phyloP scores from a whole-genome alignment of 2,113 vertebrate species.

The Geococcyx californianus region DNA sequence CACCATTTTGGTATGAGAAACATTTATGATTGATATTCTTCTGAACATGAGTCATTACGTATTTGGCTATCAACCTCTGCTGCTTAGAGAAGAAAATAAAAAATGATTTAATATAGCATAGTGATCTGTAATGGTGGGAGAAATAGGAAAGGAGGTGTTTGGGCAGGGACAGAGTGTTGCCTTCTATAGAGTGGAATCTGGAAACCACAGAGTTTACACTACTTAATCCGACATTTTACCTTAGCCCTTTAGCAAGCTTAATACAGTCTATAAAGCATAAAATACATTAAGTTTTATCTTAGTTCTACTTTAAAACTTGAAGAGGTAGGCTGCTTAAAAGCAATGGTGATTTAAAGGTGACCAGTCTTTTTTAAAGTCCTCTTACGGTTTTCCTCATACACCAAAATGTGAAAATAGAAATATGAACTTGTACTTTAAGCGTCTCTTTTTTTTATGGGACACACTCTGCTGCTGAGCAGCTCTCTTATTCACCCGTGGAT shows the following conservation, averaged over 20 bases:
- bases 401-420: neutral
- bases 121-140: neutral
- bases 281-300: neutral
- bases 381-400: neutral
- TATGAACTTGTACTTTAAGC: neutral
- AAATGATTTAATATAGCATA: neutral
- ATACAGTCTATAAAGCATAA: neutral
- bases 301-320: neutral
- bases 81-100: neutral
- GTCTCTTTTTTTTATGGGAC: neutral
- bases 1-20: neutral
- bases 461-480: neutral
- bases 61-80: neutral
- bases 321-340: neutral
- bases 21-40: neutral
- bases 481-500: neutral
- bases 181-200: neutral
- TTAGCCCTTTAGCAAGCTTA: neutral
- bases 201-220: neutral
- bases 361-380: neutral
- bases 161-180: neutral
- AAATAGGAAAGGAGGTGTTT: neutral
- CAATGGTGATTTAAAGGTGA: neutral
- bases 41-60: neutral
- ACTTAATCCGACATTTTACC: neutral